These are phyloP conservation scores for Xerus inauris DNA, from an alignment of 2,113 vertebrate species.

Conservation along the genomic window DNA sequence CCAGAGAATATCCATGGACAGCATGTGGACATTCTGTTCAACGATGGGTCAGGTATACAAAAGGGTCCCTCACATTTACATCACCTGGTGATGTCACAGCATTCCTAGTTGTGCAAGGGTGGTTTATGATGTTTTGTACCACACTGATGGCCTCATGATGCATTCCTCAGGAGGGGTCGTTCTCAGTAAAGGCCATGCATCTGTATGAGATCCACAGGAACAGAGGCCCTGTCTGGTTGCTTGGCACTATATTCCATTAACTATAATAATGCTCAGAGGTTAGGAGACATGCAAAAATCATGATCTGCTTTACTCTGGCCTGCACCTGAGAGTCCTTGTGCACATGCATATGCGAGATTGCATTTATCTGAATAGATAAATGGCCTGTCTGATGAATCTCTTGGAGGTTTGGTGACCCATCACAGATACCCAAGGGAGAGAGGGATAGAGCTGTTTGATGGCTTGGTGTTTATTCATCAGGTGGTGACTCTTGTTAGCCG, in stretches of 20 bases:
- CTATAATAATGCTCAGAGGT: not conserved
- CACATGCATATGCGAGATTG: fast-evolving
- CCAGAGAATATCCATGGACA: not conserved
- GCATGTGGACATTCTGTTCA: fast-evolving
- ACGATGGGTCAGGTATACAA: not conserved
- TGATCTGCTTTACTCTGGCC: not conserved
- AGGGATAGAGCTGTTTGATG: no score
- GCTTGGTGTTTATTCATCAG: no score
- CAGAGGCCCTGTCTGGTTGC: not conserved
- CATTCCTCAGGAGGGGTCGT: not conserved
- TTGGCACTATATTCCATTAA: not conserved
- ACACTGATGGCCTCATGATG: no score
- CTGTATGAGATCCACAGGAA: not conserved
- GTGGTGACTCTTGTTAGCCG: fast-evolving
- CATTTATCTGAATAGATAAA: not conserved
- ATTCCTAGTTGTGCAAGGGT: no score
- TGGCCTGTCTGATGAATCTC: not conserved
- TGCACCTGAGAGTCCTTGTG: no score
- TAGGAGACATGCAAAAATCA: not conserved
- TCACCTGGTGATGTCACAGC: no score
- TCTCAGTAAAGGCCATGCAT: no score
- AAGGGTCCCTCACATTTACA: no score
- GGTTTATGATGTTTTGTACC: no score
- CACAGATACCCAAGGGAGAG: fast-evolving
- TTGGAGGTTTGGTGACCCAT: fast-evolving